Evolutionary conservation across 2,113 vertebrate species (phyloP).

Genomic region (Coturnix japonica): DNA sequence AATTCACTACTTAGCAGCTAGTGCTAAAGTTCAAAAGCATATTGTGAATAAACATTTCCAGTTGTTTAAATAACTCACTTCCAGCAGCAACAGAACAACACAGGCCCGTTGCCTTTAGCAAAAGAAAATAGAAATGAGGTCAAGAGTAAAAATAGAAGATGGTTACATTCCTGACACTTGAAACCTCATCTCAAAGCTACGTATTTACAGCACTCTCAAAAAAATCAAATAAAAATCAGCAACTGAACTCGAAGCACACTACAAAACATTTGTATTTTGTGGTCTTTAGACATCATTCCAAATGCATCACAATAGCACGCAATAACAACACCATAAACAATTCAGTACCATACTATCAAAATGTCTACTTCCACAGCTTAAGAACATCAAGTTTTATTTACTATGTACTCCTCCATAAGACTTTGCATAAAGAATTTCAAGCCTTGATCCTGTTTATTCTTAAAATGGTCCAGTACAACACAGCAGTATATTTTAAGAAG

Average conservation of each 20-base stretch:
- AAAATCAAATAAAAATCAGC: not conserved
- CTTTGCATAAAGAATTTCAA: not conserved
- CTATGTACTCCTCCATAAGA: not conserved
- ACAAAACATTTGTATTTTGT: not conserved
- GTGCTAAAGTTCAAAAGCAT: constrained; percentile 23
- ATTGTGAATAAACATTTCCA: constrained; percentile 11
- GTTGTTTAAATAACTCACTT: constrained; percentile 39
- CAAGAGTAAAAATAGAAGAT: constrained; percentile 70
- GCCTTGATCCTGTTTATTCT: not conserved
- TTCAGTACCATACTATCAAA: not conserved
- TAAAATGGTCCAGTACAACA: not conserved
- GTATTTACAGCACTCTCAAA: constrained; percentile 17
- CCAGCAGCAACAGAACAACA: constrained; percentile 57
- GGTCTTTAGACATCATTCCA: not conserved
- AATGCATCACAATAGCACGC: not conserved
- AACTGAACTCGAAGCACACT: not conserved
- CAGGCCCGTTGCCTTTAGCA: constrained; percentile 44
- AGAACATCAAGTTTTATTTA: not conserved
- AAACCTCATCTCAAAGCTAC: constrained; percentile 63
- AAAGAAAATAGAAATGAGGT: constrained; percentile 67
- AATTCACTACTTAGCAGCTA: not conserved
- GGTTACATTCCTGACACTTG: constrained; percentile 62
- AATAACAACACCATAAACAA: not conserved
- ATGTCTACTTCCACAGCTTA: not conserved
- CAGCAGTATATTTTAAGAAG: not conserved